Base-by-base conservation (phyloP, 2,888 invertebrate genomes). In the Kryphioiulus occultus region DNA sequence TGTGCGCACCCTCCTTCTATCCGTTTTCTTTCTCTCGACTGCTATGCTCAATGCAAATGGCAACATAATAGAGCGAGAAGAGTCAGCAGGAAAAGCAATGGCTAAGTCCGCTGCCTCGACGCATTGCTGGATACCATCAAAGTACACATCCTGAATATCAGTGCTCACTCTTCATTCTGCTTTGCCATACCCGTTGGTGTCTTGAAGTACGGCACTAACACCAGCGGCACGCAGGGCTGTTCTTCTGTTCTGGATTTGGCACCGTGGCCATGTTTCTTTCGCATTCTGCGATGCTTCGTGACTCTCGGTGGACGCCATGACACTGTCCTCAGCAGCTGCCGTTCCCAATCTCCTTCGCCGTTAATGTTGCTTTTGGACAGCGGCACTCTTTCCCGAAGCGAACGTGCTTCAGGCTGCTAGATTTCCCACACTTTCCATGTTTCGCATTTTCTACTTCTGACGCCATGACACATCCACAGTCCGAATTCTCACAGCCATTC, bases 381-480 rank as follows among this genome's bases (percentile, higher is more conserved):
- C 26, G n/a, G 68, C 26, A 22, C 68, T n/a, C 5, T 68, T 68
- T 68, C 3, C 68, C 26, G 26, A n/a, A 26, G 26, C 10, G 68
- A 26, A 26, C 5, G 68, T 26, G 26, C 26, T 26, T 68, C 68
- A 1, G 68, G 68, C 26, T 12, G 68, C 68, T 68, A 68, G 68
- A 68, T 68, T 68, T 68, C 22, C 68, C 26, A 68, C 68, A 68
- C n/a, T 68, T 68, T 68, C 68, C 26, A 68, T 68, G 68, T 35
- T 35, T 84, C 39, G 42, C n/a, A 84, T 12, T 22, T n/a, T 84
- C 84, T n/a, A 17, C 35, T 86, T 86, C 1, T 86, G 53, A n/a
- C 86, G 86, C 86, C 15, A 86, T 86, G 86, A 78, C 86, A 86
- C 86, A 86, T 68, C 86, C 68, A 19, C 86, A 86, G 32, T 39